phyloP scores from a whole-genome alignment of 1,140 invertebrate species.

The Aphaenogaster rudis region DNA sequence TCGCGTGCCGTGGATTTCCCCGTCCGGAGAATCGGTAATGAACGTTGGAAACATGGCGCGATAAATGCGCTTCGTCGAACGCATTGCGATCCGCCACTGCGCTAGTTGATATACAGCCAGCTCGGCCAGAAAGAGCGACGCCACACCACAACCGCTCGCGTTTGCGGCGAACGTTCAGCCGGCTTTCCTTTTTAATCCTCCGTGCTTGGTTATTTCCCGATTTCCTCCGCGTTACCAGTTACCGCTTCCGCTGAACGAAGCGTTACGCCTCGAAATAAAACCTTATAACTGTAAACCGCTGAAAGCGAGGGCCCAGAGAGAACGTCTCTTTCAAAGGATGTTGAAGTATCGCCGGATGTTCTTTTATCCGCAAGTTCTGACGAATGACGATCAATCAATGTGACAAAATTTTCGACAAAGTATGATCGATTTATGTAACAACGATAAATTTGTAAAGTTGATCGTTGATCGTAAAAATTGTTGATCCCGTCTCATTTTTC shows the following conservation, averaged over 20 bases:
- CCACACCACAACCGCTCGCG: not conserved
- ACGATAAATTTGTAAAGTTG: not conserved
- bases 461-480: no score
- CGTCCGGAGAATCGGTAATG: conserved; percentile 24
- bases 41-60: conserved; percentile 14
- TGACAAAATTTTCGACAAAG: not conserved
- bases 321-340: conserved; percentile 5
- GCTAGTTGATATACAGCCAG: conserved; percentile 29
- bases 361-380: not conserved
- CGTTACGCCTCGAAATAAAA: conserved; percentile 15
- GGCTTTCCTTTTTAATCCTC: conserved; percentile 29
- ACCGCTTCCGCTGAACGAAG: conserved; percentile 25
- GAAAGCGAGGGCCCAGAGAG: not conserved
- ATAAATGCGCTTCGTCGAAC: conserved; percentile 30
- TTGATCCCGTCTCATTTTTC: not conserved
- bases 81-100: not conserved
- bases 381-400: not conserved
- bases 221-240: conserved; percentile 28
- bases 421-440: conserved; percentile 1
- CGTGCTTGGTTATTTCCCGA: conserved; percentile 20
- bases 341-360: not conserved
- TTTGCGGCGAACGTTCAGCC: conserved; percentile 6
- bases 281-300: conserved; percentile 2
- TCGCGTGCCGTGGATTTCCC: conserved; percentile 47
- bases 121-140: not conserved